These are phyloP conservation scores for Eurystomus gularis DNA, from an alignment of 2,113 vertebrate species.

Conservation along the genomic window DNA sequence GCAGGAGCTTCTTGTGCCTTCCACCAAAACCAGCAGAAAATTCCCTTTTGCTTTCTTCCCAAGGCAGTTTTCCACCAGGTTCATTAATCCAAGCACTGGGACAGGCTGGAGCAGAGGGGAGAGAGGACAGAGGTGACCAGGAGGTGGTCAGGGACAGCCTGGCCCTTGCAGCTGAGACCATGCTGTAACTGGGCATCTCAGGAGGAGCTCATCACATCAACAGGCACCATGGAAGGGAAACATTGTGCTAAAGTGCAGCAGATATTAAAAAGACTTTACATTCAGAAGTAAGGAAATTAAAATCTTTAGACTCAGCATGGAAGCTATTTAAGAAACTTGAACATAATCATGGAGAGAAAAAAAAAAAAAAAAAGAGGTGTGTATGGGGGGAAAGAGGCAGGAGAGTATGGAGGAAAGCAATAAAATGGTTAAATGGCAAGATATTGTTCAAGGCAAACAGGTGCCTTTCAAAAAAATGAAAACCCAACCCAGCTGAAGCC, in stretches of 20 bases:
- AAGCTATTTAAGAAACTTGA: conserved; percentile 24
- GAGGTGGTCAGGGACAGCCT: neutral
- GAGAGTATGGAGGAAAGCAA: neutral
- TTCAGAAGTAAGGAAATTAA: conserved; percentile 44
- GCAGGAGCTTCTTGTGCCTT: neutral
- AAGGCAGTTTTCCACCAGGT: neutral
- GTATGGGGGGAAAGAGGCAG: neutral
- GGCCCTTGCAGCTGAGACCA: neutral
- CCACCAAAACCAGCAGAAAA: neutral
- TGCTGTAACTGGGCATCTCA: fast-evolving
- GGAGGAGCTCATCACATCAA: neutral
- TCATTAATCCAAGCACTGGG: neutral
- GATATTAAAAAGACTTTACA: conserved; percentile 4
- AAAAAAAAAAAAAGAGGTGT: neutral
- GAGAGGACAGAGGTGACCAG: neutral
- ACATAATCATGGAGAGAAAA: neutral
- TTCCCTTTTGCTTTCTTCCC: neutral
- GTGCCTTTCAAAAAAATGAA: neutral
- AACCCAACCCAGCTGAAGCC: neutral
- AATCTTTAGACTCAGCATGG: conserved; percentile 21
- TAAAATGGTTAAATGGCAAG: conserved; percentile 17
- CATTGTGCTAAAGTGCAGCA: neutral
- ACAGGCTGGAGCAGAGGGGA: neutral
- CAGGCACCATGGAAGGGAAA: neutral
- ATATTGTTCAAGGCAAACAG: conserved; percentile 38